phyloP scores from a whole-genome alignment of 2,888 invertebrate species.

The Epinotia nisella region DNA sequence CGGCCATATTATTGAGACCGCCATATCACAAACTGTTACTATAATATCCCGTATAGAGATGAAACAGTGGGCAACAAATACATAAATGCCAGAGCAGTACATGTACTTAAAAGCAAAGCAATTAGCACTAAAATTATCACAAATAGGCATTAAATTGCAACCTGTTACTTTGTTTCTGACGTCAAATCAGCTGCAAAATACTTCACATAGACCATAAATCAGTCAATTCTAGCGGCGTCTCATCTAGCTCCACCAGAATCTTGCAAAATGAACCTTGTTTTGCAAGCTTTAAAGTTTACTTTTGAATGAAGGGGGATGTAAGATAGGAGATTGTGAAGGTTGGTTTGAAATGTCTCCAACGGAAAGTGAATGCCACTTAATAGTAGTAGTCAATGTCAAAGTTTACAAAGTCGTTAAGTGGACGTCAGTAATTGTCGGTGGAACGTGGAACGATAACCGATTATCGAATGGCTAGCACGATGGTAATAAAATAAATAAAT shows the following conservation, averaged over 20 bases:
- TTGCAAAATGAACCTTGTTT: neutral
- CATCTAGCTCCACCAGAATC: neutral
- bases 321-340: neutral
- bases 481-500: no score
- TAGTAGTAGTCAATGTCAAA: conserved; percentile 25
- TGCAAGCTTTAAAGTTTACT: neutral
- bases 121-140: neutral
- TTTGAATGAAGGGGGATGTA: neutral
- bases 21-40: neutral
- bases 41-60: neutral
- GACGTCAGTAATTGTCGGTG: conserved; percentile 51
- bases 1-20: neutral
- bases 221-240: neutral
- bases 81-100: neutral
- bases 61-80: neutral
- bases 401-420: conserved; percentile 46
- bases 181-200: neutral
- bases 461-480: conserved; percentile 49
- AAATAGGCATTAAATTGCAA: neutral
- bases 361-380: conserved; percentile 8
- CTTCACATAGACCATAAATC: neutral
- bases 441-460: conserved; percentile 57
- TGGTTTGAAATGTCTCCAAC: neutral
- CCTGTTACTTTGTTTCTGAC: conserved; percentile 1
- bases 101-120: neutral